These are phyloP conservation scores for Sebastes iracundus DNA, from an alignment of 2,797 vertebrate genomes.

Conservation along the genomic window DNA sequence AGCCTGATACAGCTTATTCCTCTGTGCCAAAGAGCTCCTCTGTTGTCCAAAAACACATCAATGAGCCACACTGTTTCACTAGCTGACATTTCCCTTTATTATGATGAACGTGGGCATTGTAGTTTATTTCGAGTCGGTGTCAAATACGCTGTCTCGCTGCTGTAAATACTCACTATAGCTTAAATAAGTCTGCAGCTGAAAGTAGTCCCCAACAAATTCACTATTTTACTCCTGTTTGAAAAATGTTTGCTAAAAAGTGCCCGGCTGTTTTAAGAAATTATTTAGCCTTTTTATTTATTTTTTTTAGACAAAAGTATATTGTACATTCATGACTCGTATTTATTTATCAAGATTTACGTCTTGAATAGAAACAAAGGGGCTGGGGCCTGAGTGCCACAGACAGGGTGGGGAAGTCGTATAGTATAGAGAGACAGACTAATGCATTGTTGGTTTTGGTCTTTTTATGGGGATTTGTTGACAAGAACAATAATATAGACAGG, in stretches of 20 bases:
- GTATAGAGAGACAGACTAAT: neutral
- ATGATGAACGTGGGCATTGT: neutral
- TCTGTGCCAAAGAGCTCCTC: neutral
- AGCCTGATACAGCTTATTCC: neutral
- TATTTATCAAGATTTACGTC: neutral
- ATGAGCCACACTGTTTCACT: neutral
- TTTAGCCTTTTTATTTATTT: neutral
- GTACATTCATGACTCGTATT: neutral
- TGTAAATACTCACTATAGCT: neutral
- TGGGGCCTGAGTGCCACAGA: no score
- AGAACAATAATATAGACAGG: neutral
- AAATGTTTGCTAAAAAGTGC: neutral
- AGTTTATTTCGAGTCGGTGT: neutral
- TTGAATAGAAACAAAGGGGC: neutral
- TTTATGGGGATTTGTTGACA: neutral
- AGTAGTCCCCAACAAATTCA: neutral
- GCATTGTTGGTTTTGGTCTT: no score
- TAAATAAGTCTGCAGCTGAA: neutral
- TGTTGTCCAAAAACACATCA: slow-evolving; percentile 8
- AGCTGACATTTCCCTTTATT: neutral
- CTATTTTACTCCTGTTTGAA: neutral
- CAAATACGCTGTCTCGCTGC: neutral
- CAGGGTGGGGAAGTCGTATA: neutral
- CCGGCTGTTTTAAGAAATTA: neutral
- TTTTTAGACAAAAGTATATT: no score